These are phyloP conservation scores for Notothenia rossii DNA, from an alignment of 2,113 vertebrate genomes.

Conservation along the genomic window DNA sequence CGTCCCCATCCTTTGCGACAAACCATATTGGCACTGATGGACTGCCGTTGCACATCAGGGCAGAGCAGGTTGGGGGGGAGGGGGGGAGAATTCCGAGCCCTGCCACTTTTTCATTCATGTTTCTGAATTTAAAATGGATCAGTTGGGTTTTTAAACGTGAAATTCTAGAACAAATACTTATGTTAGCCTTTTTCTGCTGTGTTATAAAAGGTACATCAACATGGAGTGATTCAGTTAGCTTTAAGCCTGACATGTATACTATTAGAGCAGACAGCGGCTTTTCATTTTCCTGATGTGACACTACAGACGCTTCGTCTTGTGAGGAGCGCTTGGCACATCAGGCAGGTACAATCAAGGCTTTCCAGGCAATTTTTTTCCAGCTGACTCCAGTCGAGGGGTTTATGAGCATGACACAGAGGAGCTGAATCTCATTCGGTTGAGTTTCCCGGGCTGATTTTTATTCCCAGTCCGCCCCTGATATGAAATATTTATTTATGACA, in stretches of 20 bases:
- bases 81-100: too few species aligned
- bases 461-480: not conserved
- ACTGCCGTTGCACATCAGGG: constrained; percentile 33
- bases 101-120: too few species aligned
- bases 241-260: constrained; percentile 3
- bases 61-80: not conserved
- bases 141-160: not conserved
- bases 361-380: constrained; percentile 34
- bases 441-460: too few species aligned
- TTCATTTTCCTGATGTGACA: constrained; percentile 39
- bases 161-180: not conserved
- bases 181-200: not conserved
- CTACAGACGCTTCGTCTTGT: constrained; percentile 13
- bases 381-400: constrained; percentile 40
- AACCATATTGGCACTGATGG: constrained; percentile 2
- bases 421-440: constrained; percentile 20
- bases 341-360: constrained; percentile 46
- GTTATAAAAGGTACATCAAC: constrained; percentile 3
- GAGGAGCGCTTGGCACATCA: constrained; percentile 38
- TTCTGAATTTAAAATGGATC: not conserved
- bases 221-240: not conserved
- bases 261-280: constrained; percentile 21
- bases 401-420: constrained; percentile 34
- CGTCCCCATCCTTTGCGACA: constrained; percentile 59
- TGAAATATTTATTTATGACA: constrained; percentile 56